Conservation (phyloP, 1,140 invertebrate genomes). For the Achroia grisella region DNA sequence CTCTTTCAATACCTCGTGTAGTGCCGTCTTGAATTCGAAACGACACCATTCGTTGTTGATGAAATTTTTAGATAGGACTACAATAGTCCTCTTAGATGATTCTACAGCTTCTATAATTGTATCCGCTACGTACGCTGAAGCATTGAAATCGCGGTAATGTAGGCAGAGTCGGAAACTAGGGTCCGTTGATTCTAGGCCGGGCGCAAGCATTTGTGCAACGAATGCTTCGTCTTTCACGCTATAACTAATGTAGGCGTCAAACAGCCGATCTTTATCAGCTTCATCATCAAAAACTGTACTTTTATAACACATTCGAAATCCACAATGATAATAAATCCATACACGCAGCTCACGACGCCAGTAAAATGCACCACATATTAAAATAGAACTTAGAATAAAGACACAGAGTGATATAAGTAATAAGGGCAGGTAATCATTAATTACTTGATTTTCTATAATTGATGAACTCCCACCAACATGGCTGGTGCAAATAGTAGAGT, state of each 20-base stretch:
- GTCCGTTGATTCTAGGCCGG: constrained; percentile 84
- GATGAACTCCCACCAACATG: constrained; percentile 78
- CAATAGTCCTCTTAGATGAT: constrained; percentile 90
- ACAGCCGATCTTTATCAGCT: constrained; percentile 87
- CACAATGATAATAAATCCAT: constrained; percentile 91
- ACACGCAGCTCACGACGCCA: constrained; percentile 88
- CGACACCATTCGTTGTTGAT: constrained; percentile 95
- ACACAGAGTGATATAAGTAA: constrained; percentile 83
- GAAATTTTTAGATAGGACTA: constrained; percentile 94
- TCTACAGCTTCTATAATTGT: constrained; percentile 93
- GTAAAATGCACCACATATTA: constrained; percentile 84
- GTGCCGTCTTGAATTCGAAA: constrained; percentile 93
- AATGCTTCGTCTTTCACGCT: constrained; percentile 92
- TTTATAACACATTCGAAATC: constrained; percentile 87
- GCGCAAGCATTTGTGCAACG: constrained; percentile 88
- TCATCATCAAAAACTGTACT: constrained; percentile 83
- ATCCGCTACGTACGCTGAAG: constrained; percentile 88
- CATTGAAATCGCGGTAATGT: constrained; percentile 88
- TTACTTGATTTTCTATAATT: constrained; percentile 82
- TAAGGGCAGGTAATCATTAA: constrained; percentile 86
- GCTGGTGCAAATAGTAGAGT: constrained; percentile 80
- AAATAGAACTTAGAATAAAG: constrained; percentile 81
- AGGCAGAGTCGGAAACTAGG: constrained; percentile 87
- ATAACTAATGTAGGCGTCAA: constrained; percentile 94
- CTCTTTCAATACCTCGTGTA: constrained; percentile 92